phyloP scores from a whole-genome alignment of 2,888 invertebrate species.

The Nebria salina region DNA sequence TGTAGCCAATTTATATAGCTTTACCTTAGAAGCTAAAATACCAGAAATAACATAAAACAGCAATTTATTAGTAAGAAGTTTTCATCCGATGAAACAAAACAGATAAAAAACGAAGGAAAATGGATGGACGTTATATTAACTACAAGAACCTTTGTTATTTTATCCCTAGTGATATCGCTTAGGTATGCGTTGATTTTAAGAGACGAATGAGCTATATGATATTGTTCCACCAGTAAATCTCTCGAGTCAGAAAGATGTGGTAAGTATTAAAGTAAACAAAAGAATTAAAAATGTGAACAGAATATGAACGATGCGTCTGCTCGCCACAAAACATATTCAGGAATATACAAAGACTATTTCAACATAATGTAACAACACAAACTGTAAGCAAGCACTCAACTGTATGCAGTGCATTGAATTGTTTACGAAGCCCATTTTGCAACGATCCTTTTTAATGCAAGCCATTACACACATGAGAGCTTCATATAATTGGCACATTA shows the following conservation, averaged over 20 bases:
- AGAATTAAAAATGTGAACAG: not conserved
- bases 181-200: not conserved
- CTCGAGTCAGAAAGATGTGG: not conserved
- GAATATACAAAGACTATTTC: not conserved
- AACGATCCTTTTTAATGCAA: slow-evolving; percentile 27
- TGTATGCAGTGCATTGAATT: not conserved
- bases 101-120: not conserved
- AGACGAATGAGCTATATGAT: not conserved
- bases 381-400: slow-evolving; percentile 4
- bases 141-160: not conserved
- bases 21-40: not conserved
- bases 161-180: not conserved
- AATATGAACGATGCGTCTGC: not conserved
- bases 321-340: not conserved
- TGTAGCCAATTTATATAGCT: not conserved
- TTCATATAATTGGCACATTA: slow-evolving; percentile 26
- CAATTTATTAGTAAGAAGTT: not conserved
- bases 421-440: slow-evolving; percentile 16
- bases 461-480: slow-evolving; percentile 28
- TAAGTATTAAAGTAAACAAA: not conserved
- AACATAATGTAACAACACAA: not conserved
- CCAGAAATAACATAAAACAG: not conserved
- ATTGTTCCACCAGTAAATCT: not conserved
- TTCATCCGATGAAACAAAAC: not conserved
- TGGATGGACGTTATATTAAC: not conserved